Conservation (phyloP, 2,888 invertebrate genomes). For the Xanthia icteritia region DNA sequence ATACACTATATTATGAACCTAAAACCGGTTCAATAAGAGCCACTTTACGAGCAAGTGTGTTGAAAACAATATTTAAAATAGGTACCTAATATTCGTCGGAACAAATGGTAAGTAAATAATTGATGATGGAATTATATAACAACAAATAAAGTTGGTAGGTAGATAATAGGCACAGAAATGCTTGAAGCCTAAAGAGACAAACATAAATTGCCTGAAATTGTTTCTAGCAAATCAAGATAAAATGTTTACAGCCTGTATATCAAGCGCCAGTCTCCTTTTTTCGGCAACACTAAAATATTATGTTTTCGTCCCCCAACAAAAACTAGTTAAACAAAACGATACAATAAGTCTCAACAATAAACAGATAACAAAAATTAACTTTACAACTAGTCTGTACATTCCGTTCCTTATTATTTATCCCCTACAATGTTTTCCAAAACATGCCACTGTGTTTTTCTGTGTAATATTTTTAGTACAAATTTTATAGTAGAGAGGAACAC, state of each 20-base stretch:
- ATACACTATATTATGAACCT: too few species aligned
- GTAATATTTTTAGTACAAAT: constrained; percentile 35
- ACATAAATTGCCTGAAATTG: constrained; percentile 24
- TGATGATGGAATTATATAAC: too few species aligned
- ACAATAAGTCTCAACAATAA: constrained; percentile 86
- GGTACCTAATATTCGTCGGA: background rate
- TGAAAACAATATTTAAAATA: background rate
- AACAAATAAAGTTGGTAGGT: too few species aligned
- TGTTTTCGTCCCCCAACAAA: constrained; percentile 68
- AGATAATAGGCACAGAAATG: too few species aligned
- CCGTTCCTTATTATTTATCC: constrained; percentile 65
- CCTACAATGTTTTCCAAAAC: constrained; percentile 62
- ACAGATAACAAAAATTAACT: constrained; percentile 76
- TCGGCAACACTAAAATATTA: constrained; percentile 60
- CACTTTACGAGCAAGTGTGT: too few species aligned
- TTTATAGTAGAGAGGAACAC: constrained; percentile 44
- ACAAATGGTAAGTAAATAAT: too few species aligned
- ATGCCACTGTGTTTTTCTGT: constrained; percentile 49
- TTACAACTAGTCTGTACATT: constrained; percentile 55
- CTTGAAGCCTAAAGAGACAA: background rate
- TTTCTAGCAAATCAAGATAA: constrained; percentile 48
- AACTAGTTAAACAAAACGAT: constrained; percentile 84
- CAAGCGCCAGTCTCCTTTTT: constrained; percentile 54
- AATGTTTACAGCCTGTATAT: constrained; percentile 53
- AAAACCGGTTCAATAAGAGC: too few species aligned